A percentile compares a stretch with the other conserved stretches of the same genome.
Conservation (phyloP, 2,113 vertebrate genomes). For the Syrmaticus mikado region DNA sequence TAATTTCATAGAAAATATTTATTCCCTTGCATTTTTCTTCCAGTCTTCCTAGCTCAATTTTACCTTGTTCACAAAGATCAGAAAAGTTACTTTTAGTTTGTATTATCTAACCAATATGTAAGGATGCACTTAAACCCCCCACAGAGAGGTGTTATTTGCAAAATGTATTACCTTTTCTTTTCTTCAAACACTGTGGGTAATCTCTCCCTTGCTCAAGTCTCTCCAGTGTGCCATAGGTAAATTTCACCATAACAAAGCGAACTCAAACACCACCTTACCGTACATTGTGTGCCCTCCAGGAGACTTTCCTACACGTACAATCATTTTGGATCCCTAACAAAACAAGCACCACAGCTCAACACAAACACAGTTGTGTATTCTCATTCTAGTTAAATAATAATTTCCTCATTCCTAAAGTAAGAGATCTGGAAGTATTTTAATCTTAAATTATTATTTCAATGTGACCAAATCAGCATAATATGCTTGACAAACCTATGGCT, state of each 20-base stretch:
- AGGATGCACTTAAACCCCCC: slow-evolving; percentile 66
- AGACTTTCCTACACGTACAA: not conserved
- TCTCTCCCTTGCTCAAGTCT: slow-evolving; percentile 50
- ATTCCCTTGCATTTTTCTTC: slow-evolving; percentile 44
- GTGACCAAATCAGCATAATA: not conserved
- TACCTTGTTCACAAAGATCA: slow-evolving; percentile 25
- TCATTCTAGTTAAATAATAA: not conserved
- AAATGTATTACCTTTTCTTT: slow-evolving; percentile 71
- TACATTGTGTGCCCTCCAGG: not conserved
- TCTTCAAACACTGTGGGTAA: slow-evolving; percentile 67
- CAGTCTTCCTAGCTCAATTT: not conserved
- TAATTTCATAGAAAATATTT: slow-evolving; percentile 61
- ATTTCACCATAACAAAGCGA: slow-evolving; percentile 64
- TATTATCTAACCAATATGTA: slow-evolving; percentile 46
- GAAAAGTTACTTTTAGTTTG: slow-evolving; percentile 47
- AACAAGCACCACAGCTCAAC: not conserved
- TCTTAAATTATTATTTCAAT: not conserved
- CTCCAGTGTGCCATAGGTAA: slow-evolving; percentile 63
- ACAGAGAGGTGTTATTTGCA: slow-evolving; percentile 73
- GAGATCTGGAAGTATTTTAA: not conserved
- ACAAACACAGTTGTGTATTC: not conserved
- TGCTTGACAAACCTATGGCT: not conserved
- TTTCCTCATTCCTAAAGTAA: slow-evolving; percentile 9
- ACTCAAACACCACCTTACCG: slow-evolving; percentile 36
- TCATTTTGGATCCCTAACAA: slow-evolving; percentile 36